Percentiles rank a stretch among this genome's conserved stretches.
Evolutionary conservation across 2,113 vertebrate species (phyloP).

Genomic region (Hypocryptadius cinnamomeus): DNA sequence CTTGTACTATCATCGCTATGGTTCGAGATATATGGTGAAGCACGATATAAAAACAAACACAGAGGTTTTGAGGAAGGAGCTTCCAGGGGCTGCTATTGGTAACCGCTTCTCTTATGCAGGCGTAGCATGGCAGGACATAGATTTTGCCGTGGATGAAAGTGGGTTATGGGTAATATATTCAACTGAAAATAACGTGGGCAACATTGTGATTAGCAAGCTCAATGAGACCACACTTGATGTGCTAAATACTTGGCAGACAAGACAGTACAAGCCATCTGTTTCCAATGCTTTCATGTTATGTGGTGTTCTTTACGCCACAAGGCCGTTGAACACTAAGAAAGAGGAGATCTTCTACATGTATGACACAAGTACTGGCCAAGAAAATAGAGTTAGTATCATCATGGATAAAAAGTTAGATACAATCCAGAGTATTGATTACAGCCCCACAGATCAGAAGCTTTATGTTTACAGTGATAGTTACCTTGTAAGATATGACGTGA

Average conservation of each 20-base stretch:
- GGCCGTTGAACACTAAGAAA: constrained; percentile 62
- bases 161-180: constrained; percentile 96
- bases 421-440: constrained; percentile 71
- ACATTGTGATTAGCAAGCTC: constrained; percentile 90
- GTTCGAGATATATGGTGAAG: constrained; percentile 48
- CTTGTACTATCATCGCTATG: constrained; percentile 75
- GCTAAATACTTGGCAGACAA: constrained; percentile 86
- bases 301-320: constrained; percentile 87
- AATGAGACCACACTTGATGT: constrained; percentile 88
- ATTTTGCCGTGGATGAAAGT: constrained; percentile 87
- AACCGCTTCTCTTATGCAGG: constrained; percentile 89
- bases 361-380: constrained; percentile 74
- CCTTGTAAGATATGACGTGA: constrained; percentile 58
- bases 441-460: constrained; percentile 68
- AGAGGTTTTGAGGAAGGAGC: not conserved
- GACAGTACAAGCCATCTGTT: constrained; percentile 75
- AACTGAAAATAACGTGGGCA: constrained; percentile 86
- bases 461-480: constrained; percentile 72
- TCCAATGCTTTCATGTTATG: constrained; percentile 92
- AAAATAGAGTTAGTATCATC: constrained; percentile 39
- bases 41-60: constrained; percentile 47
- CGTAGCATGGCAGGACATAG: constrained; percentile 85
- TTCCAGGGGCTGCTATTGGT: constrained; percentile 73
- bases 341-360: constrained; percentile 91
- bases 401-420: constrained; percentile 68